Conservation (phyloP, 2,888 invertebrate species). For the Helicoverpa assulta region DNA sequence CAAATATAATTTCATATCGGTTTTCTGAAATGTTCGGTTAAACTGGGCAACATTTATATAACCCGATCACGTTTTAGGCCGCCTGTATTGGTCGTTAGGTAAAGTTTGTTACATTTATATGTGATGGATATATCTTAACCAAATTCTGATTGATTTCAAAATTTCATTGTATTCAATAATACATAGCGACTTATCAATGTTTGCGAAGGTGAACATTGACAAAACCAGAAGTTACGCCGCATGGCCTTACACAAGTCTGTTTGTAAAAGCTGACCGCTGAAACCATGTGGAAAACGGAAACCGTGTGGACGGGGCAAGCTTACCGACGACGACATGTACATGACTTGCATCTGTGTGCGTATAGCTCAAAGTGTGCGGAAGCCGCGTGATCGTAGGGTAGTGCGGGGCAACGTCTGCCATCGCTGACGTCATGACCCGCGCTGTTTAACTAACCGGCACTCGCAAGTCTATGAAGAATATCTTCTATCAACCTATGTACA, state of each 20-base stretch:
- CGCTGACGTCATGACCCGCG: slow-evolving; percentile 68
- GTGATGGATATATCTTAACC: background rate
- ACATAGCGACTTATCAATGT: too few species aligned
- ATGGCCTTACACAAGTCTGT: too few species aligned
- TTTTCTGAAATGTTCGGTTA: background rate
- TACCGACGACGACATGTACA: slow-evolving; percentile 42
- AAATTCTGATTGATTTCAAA: background rate
- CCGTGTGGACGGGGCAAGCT: slow-evolving; percentile 41
- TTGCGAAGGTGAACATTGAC: too few species aligned
- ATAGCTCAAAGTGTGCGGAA: slow-evolving; percentile 59
- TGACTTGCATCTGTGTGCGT: slow-evolving; percentile 33
- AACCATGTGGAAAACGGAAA: slow-evolving; percentile 67
- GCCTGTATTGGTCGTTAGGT: background rate
- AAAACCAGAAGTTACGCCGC: too few species aligned
- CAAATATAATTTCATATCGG: slow-evolving; percentile 19
- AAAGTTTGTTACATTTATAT: too few species aligned
- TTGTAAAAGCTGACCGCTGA: slow-evolving; percentile 46
- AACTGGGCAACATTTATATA: background rate
- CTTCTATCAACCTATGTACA: background rate
- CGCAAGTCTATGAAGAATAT: slow-evolving; percentile 11
- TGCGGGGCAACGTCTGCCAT: slow-evolving; percentile 47
- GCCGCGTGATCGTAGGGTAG: slow-evolving; percentile 70
- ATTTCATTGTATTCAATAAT: background rate
- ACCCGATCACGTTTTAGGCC: background rate
- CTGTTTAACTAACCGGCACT: slow-evolving; percentile 51